Percentiles rank a stretch among this genome's conserved stretches.
Conservation (phyloP, 2,797 vertebrate species). For the Microcaecilia unicolor region DNA sequence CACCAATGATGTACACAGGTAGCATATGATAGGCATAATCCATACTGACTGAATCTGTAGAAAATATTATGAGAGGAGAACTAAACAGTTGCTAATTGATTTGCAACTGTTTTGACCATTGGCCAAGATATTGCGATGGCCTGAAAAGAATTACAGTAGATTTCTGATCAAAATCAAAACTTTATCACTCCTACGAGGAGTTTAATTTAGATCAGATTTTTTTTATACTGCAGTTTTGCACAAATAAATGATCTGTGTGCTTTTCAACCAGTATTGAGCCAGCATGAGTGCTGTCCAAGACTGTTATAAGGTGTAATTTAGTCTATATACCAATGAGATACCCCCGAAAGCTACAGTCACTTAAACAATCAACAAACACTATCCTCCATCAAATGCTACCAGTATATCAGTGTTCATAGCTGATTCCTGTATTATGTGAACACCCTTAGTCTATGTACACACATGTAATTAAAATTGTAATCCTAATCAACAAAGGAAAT, state of each 20-base stretch:
- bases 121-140: constrained; percentile 45
- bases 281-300: constrained; percentile 62
- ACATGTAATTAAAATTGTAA: constrained; percentile 99
- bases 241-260: constrained; percentile 49
- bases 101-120: constrained; percentile 45
- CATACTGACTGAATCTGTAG: constrained; percentile 27
- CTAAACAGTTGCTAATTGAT: constrained; percentile 22
- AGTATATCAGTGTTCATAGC: constrained; percentile 91
- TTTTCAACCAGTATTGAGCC: constrained; percentile 57
- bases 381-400: constrained; percentile 81
- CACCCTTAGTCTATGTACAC: constrained; percentile 91
- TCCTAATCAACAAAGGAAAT: constrained; percentile 84
- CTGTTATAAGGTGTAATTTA: constrained; percentile 77
- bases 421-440: constrained; percentile 89
- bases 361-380: constrained; percentile 73
- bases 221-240: constrained; percentile 44
- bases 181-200: constrained; percentile 37
- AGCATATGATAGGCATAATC: constrained; percentile 28
- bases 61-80: constrained; percentile 19
- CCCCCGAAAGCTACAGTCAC: constrained; percentile 65
- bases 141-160: constrained; percentile 47
- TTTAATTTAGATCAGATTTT: constrained; percentile 47
- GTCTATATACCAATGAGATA: constrained; percentile 71
- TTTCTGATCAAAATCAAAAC: constrained; percentile 55
- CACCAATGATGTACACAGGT: constrained; percentile 46